Evolutionary conservation across 2,797 vertebrate genomes (phyloP), one percentile per base, ranked within the genome.

Genomic region (Cheirogaleus major): DNA sequence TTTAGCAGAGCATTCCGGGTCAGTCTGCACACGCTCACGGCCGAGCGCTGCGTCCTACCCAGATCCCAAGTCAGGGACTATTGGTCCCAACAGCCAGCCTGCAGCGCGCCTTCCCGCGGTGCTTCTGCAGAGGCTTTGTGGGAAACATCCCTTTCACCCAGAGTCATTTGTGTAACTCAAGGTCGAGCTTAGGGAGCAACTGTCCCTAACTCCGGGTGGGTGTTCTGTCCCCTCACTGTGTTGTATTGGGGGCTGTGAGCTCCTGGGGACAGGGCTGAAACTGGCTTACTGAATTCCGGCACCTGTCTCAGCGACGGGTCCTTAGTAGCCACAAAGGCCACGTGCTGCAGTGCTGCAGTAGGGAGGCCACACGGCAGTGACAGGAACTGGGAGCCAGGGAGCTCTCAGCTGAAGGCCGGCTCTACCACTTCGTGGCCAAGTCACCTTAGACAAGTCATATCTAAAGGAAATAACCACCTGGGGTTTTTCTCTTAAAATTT

Each of bases 191-290:
- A 86, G 41, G 50, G 1, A 69, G 27, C 30, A 78, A 32, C 17
- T 50, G 20, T 23, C 11, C 23, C 1, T 8, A 9, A 23, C 15
- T 63, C 52, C 5, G 3, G 13, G 1, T 22, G 48, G 10, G 2
- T 22, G 48, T 12, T n/a, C 13, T 61, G n/a, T 20, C 2, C 0
- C 32, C 0, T 78, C 2, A 9, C 17, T 41, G 25, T 2, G 0
- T 22, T 52, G 18, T 13, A 3, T 5, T 38, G n/a, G 18, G 4
- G n/a, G 13, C 59, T 23, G 13, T 30, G 50, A 86, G 35, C 22
- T 48, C n/a, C 2, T 35, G 61, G 32, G 41, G 20, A 52, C 4
- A 23, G 4, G 45, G 17, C n/a, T 30, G 13, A 86, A 65, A 10
- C 35, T 14, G 1, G 30, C 38, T 59, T 41, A 72, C 41, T 41